These are phyloP conservation scores for Platynereis dumerilii DNA, from an alignment of 2,888 invertebrate species.

Conservation along the genomic window DNA sequence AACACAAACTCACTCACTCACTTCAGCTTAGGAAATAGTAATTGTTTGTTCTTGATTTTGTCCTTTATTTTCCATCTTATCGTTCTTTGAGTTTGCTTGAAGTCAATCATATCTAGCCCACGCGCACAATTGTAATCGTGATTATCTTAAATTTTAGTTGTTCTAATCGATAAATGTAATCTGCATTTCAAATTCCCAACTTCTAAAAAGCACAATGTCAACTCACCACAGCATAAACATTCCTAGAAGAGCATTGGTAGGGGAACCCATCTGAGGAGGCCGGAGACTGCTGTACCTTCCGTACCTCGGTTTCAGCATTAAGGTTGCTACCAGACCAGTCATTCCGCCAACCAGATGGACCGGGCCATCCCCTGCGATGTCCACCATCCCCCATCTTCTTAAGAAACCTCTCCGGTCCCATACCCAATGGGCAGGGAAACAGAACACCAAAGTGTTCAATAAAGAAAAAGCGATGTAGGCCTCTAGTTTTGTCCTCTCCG, in stretches of 20 bases:
- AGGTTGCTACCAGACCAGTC: conserved; percentile 56
- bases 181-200: no score
- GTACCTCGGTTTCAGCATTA: conserved; percentile 52
- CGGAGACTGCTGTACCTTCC: conserved; percentile 44
- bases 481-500: conserved; percentile 55
- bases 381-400: conserved; percentile 45
- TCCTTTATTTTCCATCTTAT: no score
- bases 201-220: no score
- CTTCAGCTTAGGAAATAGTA: no score
- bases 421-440: conserved; percentile 64
- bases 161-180: no score
- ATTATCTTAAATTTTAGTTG: no score
- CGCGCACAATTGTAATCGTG: no score
- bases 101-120: no score
- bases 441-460: conserved; percentile 55
- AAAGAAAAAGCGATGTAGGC: conserved; percentile 57
- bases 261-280: conserved; percentile 48
- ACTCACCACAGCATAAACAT: conserved; percentile 60
- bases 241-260: conserved; percentile 55
- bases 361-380: conserved; percentile 60
- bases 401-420: conserved; percentile 60
- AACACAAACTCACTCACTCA: no score
- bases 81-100: no score
- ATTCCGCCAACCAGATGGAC: conserved; percentile 60
- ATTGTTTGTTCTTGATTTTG: no score